These are phyloP conservation scores for Chaitophorus viminalis DNA, from an alignment of 2,888 invertebrate species.

Conservation along the genomic window DNA sequence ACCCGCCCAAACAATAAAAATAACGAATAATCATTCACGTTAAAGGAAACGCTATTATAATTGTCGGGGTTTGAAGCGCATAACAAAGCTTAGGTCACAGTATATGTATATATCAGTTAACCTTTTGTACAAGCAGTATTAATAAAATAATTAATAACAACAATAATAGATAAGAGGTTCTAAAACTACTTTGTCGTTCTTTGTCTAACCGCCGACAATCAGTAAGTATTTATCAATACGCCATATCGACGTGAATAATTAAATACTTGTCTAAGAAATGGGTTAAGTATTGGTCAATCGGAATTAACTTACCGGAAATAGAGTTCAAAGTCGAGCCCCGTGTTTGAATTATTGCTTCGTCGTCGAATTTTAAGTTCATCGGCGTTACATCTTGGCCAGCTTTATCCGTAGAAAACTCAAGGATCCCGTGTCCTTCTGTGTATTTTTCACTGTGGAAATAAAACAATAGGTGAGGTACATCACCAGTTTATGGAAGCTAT, in stretches of 20 bases:
- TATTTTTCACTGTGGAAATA: conserved; percentile 67
- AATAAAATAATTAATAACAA: conserved; percentile 10
- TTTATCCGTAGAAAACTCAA: conserved; percentile 87
- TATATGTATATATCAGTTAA: not conserved
- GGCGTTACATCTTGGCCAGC: conserved; percentile 90
- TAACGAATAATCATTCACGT: conserved; percentile 45
- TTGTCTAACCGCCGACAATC: conserved; percentile 8
- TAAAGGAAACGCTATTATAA: conserved; percentile 40
- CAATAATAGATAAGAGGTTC: conserved; percentile 22
- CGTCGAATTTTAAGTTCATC: conserved; percentile 81
- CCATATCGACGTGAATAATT: conserved; percentile 15
- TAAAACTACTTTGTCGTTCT: conserved; percentile 8
- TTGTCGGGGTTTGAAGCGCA: conserved; percentile 43
- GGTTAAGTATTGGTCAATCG: not conserved
- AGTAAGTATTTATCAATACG: conserved; percentile 43
- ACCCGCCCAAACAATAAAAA: conserved; percentile 58
- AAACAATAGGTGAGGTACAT: not conserved
- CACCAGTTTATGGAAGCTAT: not conserved
- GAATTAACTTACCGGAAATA: conserved; percentile 74
- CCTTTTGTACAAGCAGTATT: conserved; percentile 24
- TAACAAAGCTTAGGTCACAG: conserved; percentile 44
- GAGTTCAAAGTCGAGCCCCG: conserved; percentile 78
- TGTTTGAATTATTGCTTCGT: conserved; percentile 71
- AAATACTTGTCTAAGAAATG: conserved; percentile 27
- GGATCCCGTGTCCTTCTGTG: conserved; percentile 72